phyloP scores from a whole-genome alignment of 2,888 invertebrate species.

The Chaetogeoica ovagalla region DNA sequence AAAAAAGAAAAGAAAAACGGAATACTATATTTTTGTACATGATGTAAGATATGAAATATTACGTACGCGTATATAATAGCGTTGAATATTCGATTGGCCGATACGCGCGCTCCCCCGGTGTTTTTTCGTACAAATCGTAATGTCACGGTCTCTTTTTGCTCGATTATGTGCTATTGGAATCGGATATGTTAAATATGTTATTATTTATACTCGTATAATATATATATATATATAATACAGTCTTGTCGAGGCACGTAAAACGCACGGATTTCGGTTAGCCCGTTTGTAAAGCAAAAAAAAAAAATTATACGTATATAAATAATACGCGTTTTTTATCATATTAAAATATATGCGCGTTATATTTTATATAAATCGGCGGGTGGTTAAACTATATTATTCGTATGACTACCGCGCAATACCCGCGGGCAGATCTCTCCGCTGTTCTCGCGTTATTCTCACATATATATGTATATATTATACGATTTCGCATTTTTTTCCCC shows the following conservation, averaged over 20 bases:
- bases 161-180: not conserved
- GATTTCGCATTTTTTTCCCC: no score
- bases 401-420: conserved; percentile 41
- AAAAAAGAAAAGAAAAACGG: no score
- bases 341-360: not conserved
- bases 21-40: no score
- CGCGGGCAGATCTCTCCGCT: not conserved
- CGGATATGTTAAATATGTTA: not conserved
- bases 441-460: no score
- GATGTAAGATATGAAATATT: no score
- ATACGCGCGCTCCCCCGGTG: conserved; percentile 12
- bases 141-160: not conserved
- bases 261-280: not conserved
- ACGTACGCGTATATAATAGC: not conserved
- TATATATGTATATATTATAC: no score
- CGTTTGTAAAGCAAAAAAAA: not conserved
- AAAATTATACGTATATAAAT: not conserved
- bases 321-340: no score
- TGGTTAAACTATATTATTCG: conserved; percentile 39
- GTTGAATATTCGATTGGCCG: not conserved
- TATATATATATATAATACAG: not conserved
- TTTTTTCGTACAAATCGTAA: conserved; percentile 33
- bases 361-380: conserved; percentile 28
- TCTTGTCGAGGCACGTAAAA: not conserved
- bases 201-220: not conserved